Evolutionary conservation across 2,113 vertebrate genomes (phyloP).

Genomic region (Phrynosoma blainvillii): DNA sequence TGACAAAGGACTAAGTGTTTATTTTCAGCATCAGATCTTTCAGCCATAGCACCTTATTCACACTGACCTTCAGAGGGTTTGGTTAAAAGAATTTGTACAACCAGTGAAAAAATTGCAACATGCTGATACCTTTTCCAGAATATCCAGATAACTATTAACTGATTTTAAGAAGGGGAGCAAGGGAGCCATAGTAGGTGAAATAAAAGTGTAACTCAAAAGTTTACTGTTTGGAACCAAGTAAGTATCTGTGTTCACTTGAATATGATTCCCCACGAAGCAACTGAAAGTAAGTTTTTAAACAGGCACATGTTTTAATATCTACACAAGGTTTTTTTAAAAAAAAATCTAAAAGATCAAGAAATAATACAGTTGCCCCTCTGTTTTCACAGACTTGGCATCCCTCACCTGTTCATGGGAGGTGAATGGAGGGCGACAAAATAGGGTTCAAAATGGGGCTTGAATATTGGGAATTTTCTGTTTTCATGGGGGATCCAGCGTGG

Average conservation of each 20-base stretch:
- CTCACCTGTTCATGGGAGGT: too few species aligned
- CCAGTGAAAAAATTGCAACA: background rate
- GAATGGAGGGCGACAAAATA: too few species aligned
- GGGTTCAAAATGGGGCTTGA: too few species aligned
- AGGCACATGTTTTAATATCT: background rate
- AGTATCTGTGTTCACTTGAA: background rate
- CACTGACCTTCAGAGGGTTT: background rate
- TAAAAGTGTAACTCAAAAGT: background rate
- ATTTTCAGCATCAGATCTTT: slow-evolving; percentile 1
- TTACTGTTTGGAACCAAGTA: background rate
- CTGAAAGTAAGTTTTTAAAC: background rate
- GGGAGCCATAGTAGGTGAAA: background rate
- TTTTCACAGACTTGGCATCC: too few species aligned
- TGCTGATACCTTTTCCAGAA: background rate
- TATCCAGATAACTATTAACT: slow-evolving; percentile 1
- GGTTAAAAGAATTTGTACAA: slow-evolving; percentile 8
- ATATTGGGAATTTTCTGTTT: too few species aligned
- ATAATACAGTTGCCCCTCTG: background rate
- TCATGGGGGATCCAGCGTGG: too few species aligned
- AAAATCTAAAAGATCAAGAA: background rate
- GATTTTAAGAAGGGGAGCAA: background rate
- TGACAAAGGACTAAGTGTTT: slow-evolving; percentile 7
- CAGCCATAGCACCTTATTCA: slow-evolving; percentile 22
- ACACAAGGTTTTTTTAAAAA: background rate
- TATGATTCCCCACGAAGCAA: background rate